Evolutionary conservation across 2,888 invertebrate genomes (phyloP), one percentile per base, ranked within the genome.

Genomic region (Sesamia inferens): DNA sequence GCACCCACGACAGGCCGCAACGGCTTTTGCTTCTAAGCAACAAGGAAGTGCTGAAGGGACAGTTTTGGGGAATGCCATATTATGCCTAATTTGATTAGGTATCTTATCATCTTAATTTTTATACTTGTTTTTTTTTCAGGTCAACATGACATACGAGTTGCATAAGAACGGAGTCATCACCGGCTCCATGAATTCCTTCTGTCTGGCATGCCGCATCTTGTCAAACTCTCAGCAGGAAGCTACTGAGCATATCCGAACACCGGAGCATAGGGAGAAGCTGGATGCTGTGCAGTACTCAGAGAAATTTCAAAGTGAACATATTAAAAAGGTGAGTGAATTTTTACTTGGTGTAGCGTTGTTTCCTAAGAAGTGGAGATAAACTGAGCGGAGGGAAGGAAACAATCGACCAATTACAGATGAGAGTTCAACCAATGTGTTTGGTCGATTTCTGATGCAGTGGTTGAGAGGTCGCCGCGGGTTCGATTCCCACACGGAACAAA

Each of bases 311-410:
- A 82, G 86, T 67, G 90, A 93, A 66, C 75, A 86, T 24, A 90
- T 93, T 48, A 83, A 91, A 65, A 92, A 91, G 91, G 93, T 92
- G 11, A 8, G 68, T 54, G 51, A 10, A 54, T n/a, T n/a, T 31
- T 64, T 54, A 13, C n/a, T 70, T 61, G 3, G n/a, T 24, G 51
- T 42, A 51, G 19, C 48, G 24, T 48, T 24, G 19, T n/a, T n/a
- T n/a, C 14, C 14, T n/a, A 1, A 51, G 24, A 48, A n/a, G 10
- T 14, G 24, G 19, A 16, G 5, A n/a, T 14, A 5, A 44, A 4
- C 16, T 6, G 10, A 22, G 42, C 10, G 62, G 42, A n/a, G 42
- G 2, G 22, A 4, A n/a, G n/a, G 22, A 16, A 62, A 22, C 11
- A 22, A 24, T 24, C 47, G 13, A 13, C 47, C 5, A 64, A 24